Base-by-base conservation (phyloP, 1,140 invertebrate genomes). In the Leptinotarsa texana region DNA sequence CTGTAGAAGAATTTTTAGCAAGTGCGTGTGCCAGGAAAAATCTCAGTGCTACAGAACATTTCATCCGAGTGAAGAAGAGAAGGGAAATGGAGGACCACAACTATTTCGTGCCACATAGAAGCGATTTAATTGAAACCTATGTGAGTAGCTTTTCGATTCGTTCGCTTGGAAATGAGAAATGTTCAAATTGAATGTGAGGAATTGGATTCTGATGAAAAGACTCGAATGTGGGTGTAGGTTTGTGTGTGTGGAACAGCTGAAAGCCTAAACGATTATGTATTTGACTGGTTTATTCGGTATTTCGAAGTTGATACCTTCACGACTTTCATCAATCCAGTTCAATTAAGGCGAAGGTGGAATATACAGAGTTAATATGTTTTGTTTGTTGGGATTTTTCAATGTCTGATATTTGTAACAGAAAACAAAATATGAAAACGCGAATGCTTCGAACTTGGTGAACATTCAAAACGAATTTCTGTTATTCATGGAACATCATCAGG, bases 71-170 rank as follows among this genome's bases (percentile, higher is more conserved):
- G 17, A 97, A 97, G 86, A 96, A 97, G 85, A 91, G 95, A 76
- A 91, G 94, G 77, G 96, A 98, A 82, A 96, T 96, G 92, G 95
- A 97, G 85, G 95, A 97, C 87, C 94, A 95, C 83, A 96, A 97
- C 87, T 97, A 96, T 87, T 98, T 97, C 88, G 95, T 97, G 80
- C 95, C 95, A 68, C 94, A 96, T 86, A 90, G 95, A 80, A 93
- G 93, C 80, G 95, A 98, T 87, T 90, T 94, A 79, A 96, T 99
- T 82, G 96, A 98, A 86, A 97, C 95, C 84, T 96, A 98, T 85
- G 96, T 98, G 89, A 94, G 95, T 92, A 69, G n/a, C 18, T 70
- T 69, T 65, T 33, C 21, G 22, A 65, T 65, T 57, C 51, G 51
- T 57, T 57, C 51, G 51, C n/a, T 57, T 57, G 51, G 51, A 57